phyloP scores from a whole-genome alignment of 2,797 vertebrate genomes.

The Coendou prehensilis region DNA sequence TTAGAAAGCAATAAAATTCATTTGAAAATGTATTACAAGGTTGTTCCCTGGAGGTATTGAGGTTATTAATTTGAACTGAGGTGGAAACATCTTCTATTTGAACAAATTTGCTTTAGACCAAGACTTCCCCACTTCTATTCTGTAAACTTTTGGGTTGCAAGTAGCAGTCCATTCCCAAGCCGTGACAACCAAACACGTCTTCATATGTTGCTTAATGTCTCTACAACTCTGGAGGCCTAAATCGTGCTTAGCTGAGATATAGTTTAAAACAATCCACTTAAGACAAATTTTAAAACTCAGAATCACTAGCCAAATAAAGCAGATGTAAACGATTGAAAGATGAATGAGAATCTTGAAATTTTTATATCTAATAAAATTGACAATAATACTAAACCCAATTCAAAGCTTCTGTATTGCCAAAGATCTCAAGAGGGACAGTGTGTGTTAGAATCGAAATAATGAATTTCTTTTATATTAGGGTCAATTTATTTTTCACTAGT shows the following conservation, averaged over 20 bases:
- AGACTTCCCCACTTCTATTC: background rate
- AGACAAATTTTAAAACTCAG: background rate
- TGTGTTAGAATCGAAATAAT: background rate
- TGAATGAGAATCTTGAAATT: slow-evolving; percentile 16
- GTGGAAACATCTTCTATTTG: background rate
- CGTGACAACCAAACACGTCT: background rate
- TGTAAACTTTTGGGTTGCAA: background rate
- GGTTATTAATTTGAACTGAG: background rate
- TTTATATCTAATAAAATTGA: slow-evolving; percentile 14
- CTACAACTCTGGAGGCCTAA: background rate
- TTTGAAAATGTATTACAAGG: background rate
- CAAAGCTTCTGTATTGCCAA: background rate
- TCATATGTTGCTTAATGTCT: background rate
- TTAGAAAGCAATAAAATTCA: background rate
- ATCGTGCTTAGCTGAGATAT: background rate
- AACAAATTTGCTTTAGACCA: background rate
- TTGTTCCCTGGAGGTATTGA: background rate
- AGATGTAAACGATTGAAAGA: background rate
- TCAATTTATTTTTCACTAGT: background rate
- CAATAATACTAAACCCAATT: background rate
- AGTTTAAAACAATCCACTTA: background rate
- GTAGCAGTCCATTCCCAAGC: background rate
- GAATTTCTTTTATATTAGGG: background rate
- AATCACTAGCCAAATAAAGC: background rate
- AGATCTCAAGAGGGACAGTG: background rate